Base-by-base conservation (phyloP, 2,888 invertebrate genomes). In the Scrobipalpa atriplicella region DNA sequence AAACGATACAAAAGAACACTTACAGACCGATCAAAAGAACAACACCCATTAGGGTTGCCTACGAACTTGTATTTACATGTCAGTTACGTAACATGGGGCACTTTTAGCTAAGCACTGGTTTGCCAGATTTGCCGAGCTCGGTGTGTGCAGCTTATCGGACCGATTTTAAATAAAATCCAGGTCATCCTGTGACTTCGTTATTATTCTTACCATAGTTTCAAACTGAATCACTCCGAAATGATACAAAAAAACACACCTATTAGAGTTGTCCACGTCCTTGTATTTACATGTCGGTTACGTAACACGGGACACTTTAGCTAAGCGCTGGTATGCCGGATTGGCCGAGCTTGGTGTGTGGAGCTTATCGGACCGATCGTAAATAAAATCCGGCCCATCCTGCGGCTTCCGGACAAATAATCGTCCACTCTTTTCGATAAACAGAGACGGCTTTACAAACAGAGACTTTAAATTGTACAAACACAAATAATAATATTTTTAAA, bases 311-410 rank as follows among this genome's bases (percentile, higher is more conserved):
- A 29, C 41, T 66, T 63, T 47, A 63, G 38, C 29, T 63, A 58
- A 63, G 43, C 29, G 63, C 64, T 56, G 41, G 64, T 36, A 51
- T 62, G 39, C 64, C 51, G 21, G 11, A 52, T 52, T n/a, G 38
- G 18, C 52, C 29, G 51, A 10, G 51, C 51, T 36, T 16, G 39
- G 70, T 63, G 70, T 72, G 73, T 74, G 71, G 73, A 74, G 69
- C 81, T 81, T 79, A 82, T 81, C 77, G 78, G 74, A 66, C 68
- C 58, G 70, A 68, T 75, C 78, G 75, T 80, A 77, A 81, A 82
- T 80, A 79, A 79, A 81, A 80, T 73, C 72, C 69, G 67, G 69
- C 68, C 72, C 69, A 64, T 73, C 64, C 71, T 71, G 79, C 71
- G 78, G 75, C 70, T 77, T 74, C 71, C 70, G 68, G 75, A 78